Base-by-base conservation (phyloP, 2,888 invertebrate genomes). In the Pyralis farinalis region DNA sequence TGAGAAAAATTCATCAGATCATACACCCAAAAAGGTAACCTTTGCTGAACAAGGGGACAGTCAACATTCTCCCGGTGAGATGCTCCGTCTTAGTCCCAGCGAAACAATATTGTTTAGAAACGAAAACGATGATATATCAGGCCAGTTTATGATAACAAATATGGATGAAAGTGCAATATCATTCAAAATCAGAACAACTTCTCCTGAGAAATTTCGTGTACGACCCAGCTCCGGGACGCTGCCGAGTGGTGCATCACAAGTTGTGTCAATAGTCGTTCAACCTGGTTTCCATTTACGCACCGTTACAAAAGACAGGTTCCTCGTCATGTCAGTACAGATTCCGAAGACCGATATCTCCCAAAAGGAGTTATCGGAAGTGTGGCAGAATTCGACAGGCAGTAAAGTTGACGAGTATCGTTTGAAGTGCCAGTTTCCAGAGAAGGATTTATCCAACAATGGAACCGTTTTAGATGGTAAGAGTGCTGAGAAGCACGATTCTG, bases 171-270 rank as follows among this genome's bases (percentile, higher is more conserved):
- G 77, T 21, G 63, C 71, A 0, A 57, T 90, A 0, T 86, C 81
- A 1, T 91, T 90, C 34, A 86, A 98, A 95, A 94, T 98, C 48
- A 96, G 98, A 80, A 98, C 98, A 8, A 98, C 98, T 2, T 95
- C 97, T 0, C 98, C 98, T 0, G 97, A 98, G 62, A 98, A 97
- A 76, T 98, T 97, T 82, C 90, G 97, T 21, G 98, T 99, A 1
- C 92, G 96, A 38, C 98, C 98, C 0, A 97, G 96, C 58, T 93
- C 94, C 4, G 98, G 98, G 0, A 84, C 93, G 4, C 71, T 98
- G 37, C 80, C 89, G 1, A 92, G 94, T 0, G 93, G 93, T 6
- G 91, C 91, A 1, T 87, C 90, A 0, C 91, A 92, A 28, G 88
- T 90, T 0, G 92, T 98, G 0, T 90, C 91, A 28, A 94, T 98